Evolutionary conservation across 1,140 invertebrate species (phyloP).

Genomic region (Calycopis cecrops): DNA sequence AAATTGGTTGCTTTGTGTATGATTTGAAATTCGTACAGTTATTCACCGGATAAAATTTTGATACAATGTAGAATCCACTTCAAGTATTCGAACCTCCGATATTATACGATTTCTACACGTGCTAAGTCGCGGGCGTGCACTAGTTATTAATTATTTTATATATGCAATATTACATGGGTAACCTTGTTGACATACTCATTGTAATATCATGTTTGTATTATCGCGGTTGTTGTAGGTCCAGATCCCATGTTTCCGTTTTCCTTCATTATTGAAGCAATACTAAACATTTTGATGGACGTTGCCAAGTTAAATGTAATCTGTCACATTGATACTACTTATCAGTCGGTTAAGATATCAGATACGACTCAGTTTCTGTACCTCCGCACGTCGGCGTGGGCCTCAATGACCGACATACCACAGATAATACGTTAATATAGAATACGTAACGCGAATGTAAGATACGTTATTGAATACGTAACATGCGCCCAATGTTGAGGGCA

Average conservation of each 20-base stretch:
- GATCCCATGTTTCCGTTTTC: conserved; percentile 41
- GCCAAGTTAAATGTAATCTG: conserved; percentile 7
- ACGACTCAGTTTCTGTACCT: conserved; percentile 24
- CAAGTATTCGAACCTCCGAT: no score
- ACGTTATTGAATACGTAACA: conserved; percentile 19
- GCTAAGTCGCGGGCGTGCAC: no score
- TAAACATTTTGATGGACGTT: conserved; percentile 35
- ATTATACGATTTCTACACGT: no score
- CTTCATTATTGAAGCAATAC: conserved; percentile 30
- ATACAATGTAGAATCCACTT: no score
- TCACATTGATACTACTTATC: conserved; percentile 24
- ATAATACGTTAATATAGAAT: background rate
- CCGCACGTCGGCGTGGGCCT: conserved; percentile 19
- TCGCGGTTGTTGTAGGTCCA: conserved; percentile 2
- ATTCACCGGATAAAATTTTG: no score
- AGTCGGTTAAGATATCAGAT: conserved; percentile 29
- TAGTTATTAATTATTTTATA: no score
- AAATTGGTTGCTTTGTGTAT: no score
- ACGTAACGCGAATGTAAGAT: no score
- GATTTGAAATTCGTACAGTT: no score
- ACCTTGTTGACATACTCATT: background rate
- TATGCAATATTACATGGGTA: no score
- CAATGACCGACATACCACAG: conserved; percentile 14
- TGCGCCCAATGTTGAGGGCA: conserved; percentile 55
- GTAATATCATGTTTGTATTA: background rate